phyloP scores from a whole-genome alignment of 1,140 invertebrate genomes.

The Magallana gigas region DNA sequence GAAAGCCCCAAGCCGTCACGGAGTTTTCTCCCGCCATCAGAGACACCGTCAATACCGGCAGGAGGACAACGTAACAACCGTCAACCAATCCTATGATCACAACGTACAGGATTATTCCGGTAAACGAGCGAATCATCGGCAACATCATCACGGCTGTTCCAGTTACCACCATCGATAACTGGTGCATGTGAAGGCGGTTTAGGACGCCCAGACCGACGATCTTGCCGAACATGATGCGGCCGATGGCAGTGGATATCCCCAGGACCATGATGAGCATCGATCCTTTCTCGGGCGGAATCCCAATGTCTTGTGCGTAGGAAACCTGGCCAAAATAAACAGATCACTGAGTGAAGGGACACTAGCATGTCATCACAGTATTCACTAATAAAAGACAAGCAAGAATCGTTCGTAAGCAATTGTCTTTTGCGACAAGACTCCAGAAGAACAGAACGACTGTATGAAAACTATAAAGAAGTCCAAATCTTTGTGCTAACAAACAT shows the following conservation, averaged over 20 bases:
- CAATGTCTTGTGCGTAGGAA: conserved; percentile 65
- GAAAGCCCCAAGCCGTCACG: conserved; percentile 71
- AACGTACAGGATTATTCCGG: conserved; percentile 64
- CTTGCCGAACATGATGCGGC: conserved; percentile 70
- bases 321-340: conserved; percentile 57
- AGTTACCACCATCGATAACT: conserved; percentile 69
- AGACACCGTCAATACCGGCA: conserved; percentile 68
- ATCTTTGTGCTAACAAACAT: no score
- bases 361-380: not conserved
- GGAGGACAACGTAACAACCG: conserved; percentile 72
- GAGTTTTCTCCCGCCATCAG: conserved; percentile 67
- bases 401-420: no score
- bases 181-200: conserved; percentile 70
- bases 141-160: conserved; percentile 70
- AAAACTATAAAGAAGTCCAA: no score
- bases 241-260: conserved; percentile 67
- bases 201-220: conserved; percentile 65
- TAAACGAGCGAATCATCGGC: conserved; percentile 65
- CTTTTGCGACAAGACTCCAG: no score
- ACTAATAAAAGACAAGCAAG: no score
- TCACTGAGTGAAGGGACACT: not conserved
- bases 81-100: conserved; percentile 70
- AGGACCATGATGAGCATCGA: conserved; percentile 68
- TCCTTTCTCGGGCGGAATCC: conserved; percentile 62
- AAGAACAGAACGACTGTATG: no score